These are phyloP conservation scores for Ctena decussata DNA, from an alignment of 2,888 invertebrate genomes.

Conservation along the genomic window DNA sequence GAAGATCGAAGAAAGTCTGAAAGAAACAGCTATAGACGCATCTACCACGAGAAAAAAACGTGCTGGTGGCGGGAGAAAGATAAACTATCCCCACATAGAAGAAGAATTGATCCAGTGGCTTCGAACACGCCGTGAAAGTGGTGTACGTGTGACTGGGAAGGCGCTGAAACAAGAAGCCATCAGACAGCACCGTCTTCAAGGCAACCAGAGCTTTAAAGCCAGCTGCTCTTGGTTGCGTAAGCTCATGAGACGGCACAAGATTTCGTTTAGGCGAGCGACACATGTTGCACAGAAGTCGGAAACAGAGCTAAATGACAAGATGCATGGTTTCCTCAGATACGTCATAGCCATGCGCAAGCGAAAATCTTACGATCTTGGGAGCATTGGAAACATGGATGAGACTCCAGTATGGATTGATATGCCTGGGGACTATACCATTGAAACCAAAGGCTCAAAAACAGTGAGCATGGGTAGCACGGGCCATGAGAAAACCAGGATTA, in stretches of 20 bases:
- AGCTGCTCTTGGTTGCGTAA: background rate
- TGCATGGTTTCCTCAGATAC: background rate
- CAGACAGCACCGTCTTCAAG: background rate
- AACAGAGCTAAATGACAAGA: background rate
- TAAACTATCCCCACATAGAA: background rate
- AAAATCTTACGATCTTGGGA: background rate
- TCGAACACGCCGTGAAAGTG: background rate
- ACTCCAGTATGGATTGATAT: slow-evolving; percentile 10
- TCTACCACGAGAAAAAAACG: background rate
- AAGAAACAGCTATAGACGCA: background rate
- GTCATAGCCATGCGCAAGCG: background rate
- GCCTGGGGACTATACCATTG: background rate
- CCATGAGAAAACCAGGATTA: background rate
- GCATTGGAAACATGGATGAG: slow-evolving; percentile 9
- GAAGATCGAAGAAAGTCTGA: background rate
- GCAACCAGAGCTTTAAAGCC: slow-evolving; percentile 7
- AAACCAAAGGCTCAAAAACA: background rate
- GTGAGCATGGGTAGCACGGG: background rate
- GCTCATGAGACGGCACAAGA: background rate
- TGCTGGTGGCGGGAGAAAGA: background rate
- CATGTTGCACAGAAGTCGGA: slow-evolving; percentile 4
- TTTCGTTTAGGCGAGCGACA: background rate
- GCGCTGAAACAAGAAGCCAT: background rate
- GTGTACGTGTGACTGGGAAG: slow-evolving; percentile 3
- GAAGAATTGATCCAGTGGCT: background rate